Percentiles rank a stretch among this genome's conserved stretches.
phyloP scores from a whole-genome alignment of 2,888 invertebrate genomes.

The Zelleria hepariella region DNA sequence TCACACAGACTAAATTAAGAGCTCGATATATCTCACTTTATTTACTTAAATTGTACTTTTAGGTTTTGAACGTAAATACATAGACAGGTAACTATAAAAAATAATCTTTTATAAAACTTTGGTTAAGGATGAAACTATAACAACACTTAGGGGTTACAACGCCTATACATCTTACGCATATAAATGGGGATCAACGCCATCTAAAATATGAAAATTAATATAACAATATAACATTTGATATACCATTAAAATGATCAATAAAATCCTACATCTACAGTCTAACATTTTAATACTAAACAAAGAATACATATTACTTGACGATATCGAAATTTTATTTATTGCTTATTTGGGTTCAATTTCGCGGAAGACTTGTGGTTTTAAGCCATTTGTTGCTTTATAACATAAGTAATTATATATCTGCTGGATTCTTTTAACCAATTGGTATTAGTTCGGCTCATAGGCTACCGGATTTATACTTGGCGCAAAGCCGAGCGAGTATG shows the following conservation, averaged over 20 bases:
- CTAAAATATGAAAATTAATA: neutral
- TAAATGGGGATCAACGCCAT: neutral
- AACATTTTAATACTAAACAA: slow-evolving; percentile 30
- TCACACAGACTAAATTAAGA: slow-evolving; percentile 59
- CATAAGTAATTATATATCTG: neutral
- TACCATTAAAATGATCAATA: neutral
- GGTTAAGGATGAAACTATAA: neutral
- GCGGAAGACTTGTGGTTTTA: slow-evolving; percentile 48
- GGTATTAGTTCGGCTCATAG: too few relatives aligned
- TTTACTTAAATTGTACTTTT: slow-evolving; percentile 41
- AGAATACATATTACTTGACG: neutral
- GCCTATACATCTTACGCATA: neutral
- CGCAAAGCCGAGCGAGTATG: too few relatives aligned
- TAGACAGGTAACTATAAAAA: neutral
- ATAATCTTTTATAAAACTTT: neutral
- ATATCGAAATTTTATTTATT: slow-evolving; percentile 40
- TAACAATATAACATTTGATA: neutral
- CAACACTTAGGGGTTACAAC: neutral
- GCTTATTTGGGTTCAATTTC: slow-evolving; percentile 45
- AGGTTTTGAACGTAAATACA: slow-evolving; percentile 20
- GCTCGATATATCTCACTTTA: slow-evolving; percentile 59
- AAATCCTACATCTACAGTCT: neutral
- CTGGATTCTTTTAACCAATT: too few relatives aligned
- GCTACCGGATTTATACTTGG: too few relatives aligned
- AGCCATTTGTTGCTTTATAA: neutral